Conservation (phyloP, 2,113 vertebrate species). For the Brienomyrus brachyistius region DNA sequence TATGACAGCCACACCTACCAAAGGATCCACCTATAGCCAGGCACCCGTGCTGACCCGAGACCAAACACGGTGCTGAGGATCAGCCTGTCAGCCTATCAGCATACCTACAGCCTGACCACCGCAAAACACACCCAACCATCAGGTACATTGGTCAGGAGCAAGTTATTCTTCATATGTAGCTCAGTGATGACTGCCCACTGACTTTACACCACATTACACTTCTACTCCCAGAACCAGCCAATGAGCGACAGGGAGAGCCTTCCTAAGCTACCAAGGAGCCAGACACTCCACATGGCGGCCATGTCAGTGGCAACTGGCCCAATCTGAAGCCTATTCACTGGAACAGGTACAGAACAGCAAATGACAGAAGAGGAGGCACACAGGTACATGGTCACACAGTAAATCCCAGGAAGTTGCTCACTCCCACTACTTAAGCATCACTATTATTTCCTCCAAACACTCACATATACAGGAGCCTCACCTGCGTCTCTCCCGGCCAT, state of each 20-base stretch:
- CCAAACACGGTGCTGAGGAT: background rate
- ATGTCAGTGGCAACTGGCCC: background rate
- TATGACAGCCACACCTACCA: background rate
- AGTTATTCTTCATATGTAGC: background rate
- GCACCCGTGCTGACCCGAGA: too few species aligned
- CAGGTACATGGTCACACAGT: background rate
- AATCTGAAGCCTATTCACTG: background rate
- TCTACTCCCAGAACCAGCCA: background rate
- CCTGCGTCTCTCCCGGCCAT: slow-evolving; percentile 94
- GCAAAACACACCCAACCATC: background rate
- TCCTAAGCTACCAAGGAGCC: background rate
- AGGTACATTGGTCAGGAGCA: background rate
- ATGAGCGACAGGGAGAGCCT: background rate
- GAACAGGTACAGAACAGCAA: background rate
- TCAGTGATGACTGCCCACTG: background rate
- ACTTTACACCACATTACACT: background rate
- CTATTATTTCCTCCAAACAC: background rate
- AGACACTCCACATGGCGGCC: too few species aligned
- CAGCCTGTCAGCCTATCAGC: background rate
- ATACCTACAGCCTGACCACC: background rate
- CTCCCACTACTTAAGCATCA: background rate
- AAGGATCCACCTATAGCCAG: background rate
- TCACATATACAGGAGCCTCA: slow-evolving; percentile 30
- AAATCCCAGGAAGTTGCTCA: background rate
- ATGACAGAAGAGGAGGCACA: background rate